Conservation (phyloP, 2,888 invertebrate genomes). For the Lycaena phlaeas region DNA sequence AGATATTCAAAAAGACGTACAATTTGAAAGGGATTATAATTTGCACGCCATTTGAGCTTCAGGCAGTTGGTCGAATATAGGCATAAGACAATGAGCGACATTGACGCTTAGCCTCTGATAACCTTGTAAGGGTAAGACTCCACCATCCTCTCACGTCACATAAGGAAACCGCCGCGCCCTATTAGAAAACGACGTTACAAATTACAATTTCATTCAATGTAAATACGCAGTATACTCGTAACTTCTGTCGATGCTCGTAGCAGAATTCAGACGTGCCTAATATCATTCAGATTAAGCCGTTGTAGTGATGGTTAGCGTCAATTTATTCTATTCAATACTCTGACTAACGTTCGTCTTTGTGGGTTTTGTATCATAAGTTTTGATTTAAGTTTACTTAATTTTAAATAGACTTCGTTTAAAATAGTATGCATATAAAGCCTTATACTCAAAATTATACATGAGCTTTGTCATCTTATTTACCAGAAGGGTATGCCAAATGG, state of each 20-base stretch:
- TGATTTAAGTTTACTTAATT: too few species aligned
- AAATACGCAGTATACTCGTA: constrained; percentile 42
- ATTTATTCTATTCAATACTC: constrained; percentile 30
- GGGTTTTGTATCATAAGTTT: too few species aligned
- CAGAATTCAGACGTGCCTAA: constrained; percentile 53
- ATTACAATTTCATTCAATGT: constrained; percentile 69
- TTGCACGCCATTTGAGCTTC: constrained; percentile 13
- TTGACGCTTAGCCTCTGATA: constrained; percentile 36
- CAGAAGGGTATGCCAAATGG: too few species aligned
- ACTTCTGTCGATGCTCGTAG: constrained; percentile 44
- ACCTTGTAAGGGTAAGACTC: constrained; percentile 38
- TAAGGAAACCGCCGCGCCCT: constrained; percentile 41
- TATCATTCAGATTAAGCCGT: constrained; percentile 51
- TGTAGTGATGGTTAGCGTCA: constrained; percentile 39
- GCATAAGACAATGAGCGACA: constrained; percentile 44
- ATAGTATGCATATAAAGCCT: too few species aligned
- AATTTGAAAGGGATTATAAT: constrained; percentile 12
- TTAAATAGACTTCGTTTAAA: too few species aligned
- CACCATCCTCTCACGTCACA: constrained; percentile 34
- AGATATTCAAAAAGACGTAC: constrained; percentile 6
- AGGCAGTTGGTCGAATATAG: constrained; percentile 33
- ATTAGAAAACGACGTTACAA: constrained; percentile 48
- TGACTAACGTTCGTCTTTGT: constrained; percentile 16
- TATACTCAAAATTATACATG: too few species aligned
- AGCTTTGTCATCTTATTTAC: too few species aligned